phyloP scores from a whole-genome alignment of 2,113 vertebrate genomes.

The Xiphophorus hellerii region DNA sequence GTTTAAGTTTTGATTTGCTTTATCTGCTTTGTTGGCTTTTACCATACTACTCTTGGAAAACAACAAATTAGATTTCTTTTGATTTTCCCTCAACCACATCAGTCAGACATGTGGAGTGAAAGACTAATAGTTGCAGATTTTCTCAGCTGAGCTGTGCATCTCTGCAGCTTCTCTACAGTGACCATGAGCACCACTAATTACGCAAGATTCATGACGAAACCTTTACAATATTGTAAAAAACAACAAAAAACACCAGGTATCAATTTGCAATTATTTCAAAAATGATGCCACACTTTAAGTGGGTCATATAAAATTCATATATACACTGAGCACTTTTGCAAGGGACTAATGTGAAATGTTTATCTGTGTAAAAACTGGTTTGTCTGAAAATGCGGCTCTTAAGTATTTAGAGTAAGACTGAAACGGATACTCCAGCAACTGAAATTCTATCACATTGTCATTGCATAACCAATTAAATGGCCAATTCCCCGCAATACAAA shows the following conservation, averaged over 20 bases:
- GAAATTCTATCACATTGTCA: conserved; percentile 45
- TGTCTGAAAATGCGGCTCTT: not conserved
- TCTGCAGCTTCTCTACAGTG: no score
- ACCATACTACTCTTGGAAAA: no score
- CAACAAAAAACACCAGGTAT: not conserved
- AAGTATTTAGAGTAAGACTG: not conserved
- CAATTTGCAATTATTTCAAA: not conserved
- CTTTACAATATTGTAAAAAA: not conserved
- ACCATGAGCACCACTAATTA: no score
- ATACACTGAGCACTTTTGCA: not conserved
- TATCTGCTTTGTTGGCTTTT: no score
- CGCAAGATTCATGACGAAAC: not conserved
- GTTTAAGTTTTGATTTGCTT: no score
- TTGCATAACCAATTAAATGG: conserved; percentile 54
- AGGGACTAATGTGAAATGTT: not conserved
- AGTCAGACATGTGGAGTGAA: no score
- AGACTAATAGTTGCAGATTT: no score
- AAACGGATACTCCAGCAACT: conserved; percentile 31
- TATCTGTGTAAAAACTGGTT: not conserved
- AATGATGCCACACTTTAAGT: no score
- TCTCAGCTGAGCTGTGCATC: no score
- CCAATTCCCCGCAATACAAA: conserved; percentile 40
- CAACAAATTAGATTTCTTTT: no score
- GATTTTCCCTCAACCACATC: no score
- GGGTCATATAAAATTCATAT: no score